Conservation (phyloP, 2,888 invertebrate species). For the Dryomyza anilis region DNA sequence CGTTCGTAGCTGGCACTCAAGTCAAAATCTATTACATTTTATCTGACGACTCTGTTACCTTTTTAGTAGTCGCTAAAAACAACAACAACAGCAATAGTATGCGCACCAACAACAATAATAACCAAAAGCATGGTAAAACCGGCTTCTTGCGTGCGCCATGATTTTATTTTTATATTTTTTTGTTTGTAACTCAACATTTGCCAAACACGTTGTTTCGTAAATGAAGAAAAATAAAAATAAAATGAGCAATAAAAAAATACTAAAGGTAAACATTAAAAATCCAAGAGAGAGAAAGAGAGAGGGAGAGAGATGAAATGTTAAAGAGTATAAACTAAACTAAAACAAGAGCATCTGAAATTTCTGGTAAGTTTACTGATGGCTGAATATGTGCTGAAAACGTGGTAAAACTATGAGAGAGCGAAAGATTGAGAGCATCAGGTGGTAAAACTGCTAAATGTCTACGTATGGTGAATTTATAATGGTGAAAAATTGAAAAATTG, state of each 20-base stretch:
- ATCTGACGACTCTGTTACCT: slow-evolving; percentile 5
- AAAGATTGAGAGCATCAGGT: background rate
- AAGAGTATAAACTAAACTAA: background rate
- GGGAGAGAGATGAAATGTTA: background rate
- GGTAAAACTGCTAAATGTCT: too few species aligned
- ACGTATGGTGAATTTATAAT: background rate
- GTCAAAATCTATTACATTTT: slow-evolving; percentile 3
- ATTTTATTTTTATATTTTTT: too few species aligned
- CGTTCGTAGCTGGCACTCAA: background rate
- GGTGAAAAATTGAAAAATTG: too few species aligned
- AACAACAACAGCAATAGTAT: slow-evolving; percentile 10
- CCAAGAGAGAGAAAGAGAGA: background rate
- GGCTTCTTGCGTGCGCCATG: slow-evolving; percentile 35
- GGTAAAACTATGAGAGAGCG: background rate
- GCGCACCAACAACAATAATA: slow-evolving; percentile 14
- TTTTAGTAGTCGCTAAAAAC: slow-evolving; percentile 3
- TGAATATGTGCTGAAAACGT: background rate
- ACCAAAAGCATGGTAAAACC: slow-evolving; percentile 14
- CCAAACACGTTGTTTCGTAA: slow-evolving; percentile 2
- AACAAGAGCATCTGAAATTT: background rate
- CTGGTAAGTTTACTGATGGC: background rate
- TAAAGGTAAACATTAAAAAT: background rate
- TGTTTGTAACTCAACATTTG: too few species aligned
- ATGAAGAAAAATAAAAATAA: background rate
- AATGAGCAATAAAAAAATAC: background rate